Evolutionary conservation across 1,140 invertebrate species (phyloP).

Genomic region (Medauroidea extradentata): DNA sequence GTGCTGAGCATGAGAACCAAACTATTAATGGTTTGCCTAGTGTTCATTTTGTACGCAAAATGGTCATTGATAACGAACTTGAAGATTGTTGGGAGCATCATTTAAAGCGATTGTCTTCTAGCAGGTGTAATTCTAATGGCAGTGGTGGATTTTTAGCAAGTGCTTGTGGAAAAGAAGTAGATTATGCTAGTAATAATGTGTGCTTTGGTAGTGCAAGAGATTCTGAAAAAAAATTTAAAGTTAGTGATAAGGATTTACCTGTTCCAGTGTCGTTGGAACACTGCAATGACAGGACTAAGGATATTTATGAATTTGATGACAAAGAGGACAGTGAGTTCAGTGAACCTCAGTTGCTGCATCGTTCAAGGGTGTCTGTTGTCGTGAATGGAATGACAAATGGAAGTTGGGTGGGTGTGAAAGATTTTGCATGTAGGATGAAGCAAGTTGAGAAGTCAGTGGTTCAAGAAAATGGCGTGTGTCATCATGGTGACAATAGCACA

Average conservation of each 20-base stretch:
- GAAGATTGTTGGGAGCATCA: slow-evolving; percentile 16
- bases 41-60: slow-evolving; percentile 6
- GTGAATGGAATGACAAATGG: neutral
- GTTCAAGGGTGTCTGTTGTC: slow-evolving; percentile 22
- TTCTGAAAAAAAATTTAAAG: too few relatives aligned
- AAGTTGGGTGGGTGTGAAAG: neutral
- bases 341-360: slow-evolving; percentile 19
- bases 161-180: neutral
- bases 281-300: slow-evolving; percentile 26
- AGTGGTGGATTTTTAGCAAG: neutral
- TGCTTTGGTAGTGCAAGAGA: neutral
- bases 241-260: too few relatives aligned
- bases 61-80: slow-evolving; percentile 3
- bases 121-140: neutral
- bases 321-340: slow-evolving; percentile 27
- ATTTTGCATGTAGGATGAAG: neutral
- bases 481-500: neutral
- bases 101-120: slow-evolving; percentile 8
- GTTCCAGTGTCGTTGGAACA: too few relatives aligned
- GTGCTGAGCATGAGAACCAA: too few relatives aligned
- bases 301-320: slow-evolving; percentile 49
- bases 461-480: neutral
- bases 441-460: neutral
- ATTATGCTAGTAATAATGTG: neutral
- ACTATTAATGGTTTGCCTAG: neutral